Evolutionary conservation across 2,113 vertebrate species (phyloP).

Genomic region (Cyprinodon brontotheroides): DNA sequence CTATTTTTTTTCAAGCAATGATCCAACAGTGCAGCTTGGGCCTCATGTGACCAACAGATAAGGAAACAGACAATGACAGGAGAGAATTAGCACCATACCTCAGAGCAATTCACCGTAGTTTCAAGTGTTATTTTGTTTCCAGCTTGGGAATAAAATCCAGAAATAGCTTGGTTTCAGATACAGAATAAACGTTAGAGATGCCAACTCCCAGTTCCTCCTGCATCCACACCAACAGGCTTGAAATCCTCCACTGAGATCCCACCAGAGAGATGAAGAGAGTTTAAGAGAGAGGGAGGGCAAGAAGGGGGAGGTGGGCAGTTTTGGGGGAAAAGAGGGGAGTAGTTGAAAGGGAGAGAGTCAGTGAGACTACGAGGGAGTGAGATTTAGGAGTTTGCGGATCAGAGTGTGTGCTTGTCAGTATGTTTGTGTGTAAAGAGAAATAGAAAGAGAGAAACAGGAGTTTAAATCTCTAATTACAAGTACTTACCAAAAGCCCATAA

Average conservation of each 20-base stretch:
- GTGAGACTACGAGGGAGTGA: conserved; percentile 24
- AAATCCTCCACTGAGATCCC: conserved; percentile 71
- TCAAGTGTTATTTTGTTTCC: conserved; percentile 23
- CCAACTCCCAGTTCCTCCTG: conserved; percentile 45
- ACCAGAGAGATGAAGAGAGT: conserved; percentile 43
- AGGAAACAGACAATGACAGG: background rate
- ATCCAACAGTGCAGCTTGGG: background rate
- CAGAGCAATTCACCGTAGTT: conserved; percentile 33
- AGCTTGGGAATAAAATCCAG: conserved; percentile 47
- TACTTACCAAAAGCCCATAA: conserved; percentile 59
- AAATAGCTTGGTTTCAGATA: conserved; percentile 39
- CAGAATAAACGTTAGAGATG: conserved; percentile 29
- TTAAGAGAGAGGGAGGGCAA: conserved; percentile 11
- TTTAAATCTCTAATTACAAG: conserved; percentile 68
- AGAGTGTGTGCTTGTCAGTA: conserved; percentile 12
- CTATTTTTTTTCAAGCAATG: background rate
- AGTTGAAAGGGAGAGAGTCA: conserved; percentile 41
- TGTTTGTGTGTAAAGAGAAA: conserved; percentile 1
- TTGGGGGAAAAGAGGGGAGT: conserved; percentile 48
- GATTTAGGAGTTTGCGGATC: conserved; percentile 34
- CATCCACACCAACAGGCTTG: conserved; percentile 62
- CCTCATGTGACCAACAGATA: background rate
- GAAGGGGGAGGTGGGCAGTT: conserved; percentile 32
- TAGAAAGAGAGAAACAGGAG: conserved; percentile 35
- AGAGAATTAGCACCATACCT: conserved; percentile 59